Conservation (phyloP, 2,888 invertebrate species). For the Tyria jacobaeae region DNA sequence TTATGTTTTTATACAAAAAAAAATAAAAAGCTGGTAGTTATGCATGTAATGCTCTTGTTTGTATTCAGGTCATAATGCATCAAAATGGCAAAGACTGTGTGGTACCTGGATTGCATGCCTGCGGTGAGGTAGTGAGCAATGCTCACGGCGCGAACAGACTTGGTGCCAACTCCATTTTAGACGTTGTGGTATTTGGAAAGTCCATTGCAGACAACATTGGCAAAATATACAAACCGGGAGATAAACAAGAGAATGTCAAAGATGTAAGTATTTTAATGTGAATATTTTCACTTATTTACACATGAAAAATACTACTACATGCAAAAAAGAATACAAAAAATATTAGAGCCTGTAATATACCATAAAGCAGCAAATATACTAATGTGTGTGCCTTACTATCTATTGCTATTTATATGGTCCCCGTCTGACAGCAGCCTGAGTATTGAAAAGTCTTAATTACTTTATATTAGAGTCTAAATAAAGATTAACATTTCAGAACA, state of each 20-base stretch:
- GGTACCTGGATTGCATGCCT: conserved; percentile 96
- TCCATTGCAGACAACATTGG: conserved; percentile 96
- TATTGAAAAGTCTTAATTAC: too few species aligned
- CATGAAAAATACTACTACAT: too few species aligned
- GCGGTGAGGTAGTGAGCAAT: conserved; percentile 96
- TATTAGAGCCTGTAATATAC: too few species aligned
- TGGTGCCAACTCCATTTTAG: conserved; percentile 98
- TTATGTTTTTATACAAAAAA: too few species aligned
- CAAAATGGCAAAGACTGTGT: conserved; percentile 88
- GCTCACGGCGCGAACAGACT: conserved; percentile 99
- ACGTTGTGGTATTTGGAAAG: conserved; percentile 98
- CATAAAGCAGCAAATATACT: too few species aligned
- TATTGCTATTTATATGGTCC: too few species aligned
- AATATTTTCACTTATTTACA: not conserved
- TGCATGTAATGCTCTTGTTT: too few species aligned
- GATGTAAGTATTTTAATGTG: conserved; percentile 86
- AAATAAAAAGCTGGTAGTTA: too few species aligned
- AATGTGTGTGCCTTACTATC: too few species aligned
- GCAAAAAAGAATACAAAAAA: too few species aligned
- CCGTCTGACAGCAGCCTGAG: too few species aligned
- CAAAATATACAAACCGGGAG: conserved; percentile 93
- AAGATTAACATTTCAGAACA: conserved; percentile 84
- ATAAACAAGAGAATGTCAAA: conserved; percentile 89
- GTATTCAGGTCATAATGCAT: conserved; percentile 85
- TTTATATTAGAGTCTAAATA: not conserved